Percentiles rank a stretch among this genome's conserved stretches.
These are phyloP conservation scores for Cichlasoma orientale DNA, from an alignment of 2,797 vertebrate species.

Conservation along the genomic window DNA sequence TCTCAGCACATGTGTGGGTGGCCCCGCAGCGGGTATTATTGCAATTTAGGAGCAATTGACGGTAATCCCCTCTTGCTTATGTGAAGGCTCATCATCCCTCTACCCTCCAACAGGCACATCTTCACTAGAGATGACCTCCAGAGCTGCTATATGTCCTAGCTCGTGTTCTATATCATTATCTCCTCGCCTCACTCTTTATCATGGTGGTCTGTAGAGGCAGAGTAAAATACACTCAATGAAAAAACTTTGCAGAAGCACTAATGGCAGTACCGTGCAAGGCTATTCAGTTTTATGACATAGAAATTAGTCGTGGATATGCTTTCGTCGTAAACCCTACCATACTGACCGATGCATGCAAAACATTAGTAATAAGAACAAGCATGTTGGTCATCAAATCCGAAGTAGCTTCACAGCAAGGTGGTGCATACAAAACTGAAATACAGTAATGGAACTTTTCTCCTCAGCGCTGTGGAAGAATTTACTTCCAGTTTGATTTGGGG, in stretches of 20 bases:
- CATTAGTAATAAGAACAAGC: background rate
- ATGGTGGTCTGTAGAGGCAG: constrained; percentile 43
- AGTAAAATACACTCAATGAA: constrained; percentile 20
- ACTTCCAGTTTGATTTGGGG: background rate
- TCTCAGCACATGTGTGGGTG: constrained; percentile 74
- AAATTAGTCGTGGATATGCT: background rate
- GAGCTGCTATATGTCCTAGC: constrained; percentile 22
- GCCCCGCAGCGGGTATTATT: constrained; percentile 73
- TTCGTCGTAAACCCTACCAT: background rate
- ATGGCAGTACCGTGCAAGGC: background rate
- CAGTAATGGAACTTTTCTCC: background rate
- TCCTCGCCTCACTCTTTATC: constrained; percentile 23
- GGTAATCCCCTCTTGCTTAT: constrained; percentile 76
- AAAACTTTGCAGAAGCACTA: background rate
- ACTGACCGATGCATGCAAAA: background rate
- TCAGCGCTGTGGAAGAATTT: background rate
- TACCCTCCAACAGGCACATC: constrained; percentile 36
- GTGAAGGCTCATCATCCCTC: constrained; percentile 66
- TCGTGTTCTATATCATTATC: constrained; percentile 59
- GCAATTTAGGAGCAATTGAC: constrained; percentile 80
- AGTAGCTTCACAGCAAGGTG: background rate
- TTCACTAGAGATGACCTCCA: constrained; percentile 53
- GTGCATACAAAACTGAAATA: background rate
- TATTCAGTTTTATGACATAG: background rate
- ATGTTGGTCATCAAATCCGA: background rate